These are phyloP conservation scores for Amphipyra berbera DNA, from an alignment of 2,888 invertebrate genomes.

Conservation along the genomic window DNA sequence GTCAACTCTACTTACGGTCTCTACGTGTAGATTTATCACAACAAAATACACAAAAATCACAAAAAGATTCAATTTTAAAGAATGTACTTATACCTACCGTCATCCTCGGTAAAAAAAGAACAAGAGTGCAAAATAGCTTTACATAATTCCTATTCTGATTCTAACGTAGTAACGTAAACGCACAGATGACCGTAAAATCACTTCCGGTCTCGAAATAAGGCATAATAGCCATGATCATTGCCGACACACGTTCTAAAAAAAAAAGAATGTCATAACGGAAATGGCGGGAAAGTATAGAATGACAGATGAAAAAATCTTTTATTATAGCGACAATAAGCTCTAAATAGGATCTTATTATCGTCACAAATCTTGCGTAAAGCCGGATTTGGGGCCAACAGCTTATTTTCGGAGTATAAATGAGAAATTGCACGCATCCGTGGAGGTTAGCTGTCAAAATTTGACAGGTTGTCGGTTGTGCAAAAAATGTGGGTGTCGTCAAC, in stretches of 20 bases:
- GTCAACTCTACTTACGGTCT: no score
- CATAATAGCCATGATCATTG: constrained; percentile 54
- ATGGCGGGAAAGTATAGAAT: constrained; percentile 54
- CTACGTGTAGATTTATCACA: no score
- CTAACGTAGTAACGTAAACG: constrained; percentile 1
- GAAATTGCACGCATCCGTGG: constrained; percentile 69
- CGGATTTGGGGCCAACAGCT: constrained; percentile 64
- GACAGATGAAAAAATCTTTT: constrained; percentile 52
- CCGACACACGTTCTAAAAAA: constrained; percentile 59
- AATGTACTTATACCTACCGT: no score
- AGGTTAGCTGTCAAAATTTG: constrained; percentile 63
- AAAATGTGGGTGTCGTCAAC: constrained; percentile 52
- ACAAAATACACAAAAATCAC: no score
- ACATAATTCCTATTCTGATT: neutral
- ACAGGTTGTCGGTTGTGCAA: constrained; percentile 61
- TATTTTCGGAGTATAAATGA: constrained; percentile 63
- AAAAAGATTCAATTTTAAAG: no score
- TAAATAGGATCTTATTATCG: constrained; percentile 58
- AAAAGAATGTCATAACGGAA: constrained; percentile 54
- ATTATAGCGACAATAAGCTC: constrained; percentile 46
- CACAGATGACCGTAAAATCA: constrained; percentile 41
- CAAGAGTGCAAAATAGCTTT: neutral
- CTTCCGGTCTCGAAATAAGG: constrained; percentile 36
- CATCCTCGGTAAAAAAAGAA: neutral
- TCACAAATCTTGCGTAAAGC: constrained; percentile 65